Conservation (phyloP, 2,888 invertebrate genomes). For the Philonicus albiceps region DNA sequence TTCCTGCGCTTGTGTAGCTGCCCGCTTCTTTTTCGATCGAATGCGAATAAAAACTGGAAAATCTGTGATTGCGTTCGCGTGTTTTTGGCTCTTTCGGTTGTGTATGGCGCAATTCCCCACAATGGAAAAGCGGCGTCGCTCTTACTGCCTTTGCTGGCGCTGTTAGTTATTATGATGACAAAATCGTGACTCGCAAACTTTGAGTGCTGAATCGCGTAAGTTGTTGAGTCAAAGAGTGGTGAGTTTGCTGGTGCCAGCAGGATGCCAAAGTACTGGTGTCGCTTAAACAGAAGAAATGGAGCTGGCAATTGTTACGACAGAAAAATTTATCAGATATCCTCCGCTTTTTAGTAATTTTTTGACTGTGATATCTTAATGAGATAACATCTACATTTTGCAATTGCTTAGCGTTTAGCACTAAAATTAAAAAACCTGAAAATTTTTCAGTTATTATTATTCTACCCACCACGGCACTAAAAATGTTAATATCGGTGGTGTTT, state of each 20-base stretch:
- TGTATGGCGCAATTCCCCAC: background rate
- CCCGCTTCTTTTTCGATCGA: slow-evolving; percentile 9
- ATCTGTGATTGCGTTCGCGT: slow-evolving; percentile 33
- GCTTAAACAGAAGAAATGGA: background rate
- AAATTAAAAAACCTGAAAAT: background rate
- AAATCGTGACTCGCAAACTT: slow-evolving; percentile 41
- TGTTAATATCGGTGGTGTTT: background rate
- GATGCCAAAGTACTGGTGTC: background rate
- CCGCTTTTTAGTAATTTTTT: background rate
- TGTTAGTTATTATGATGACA: slow-evolving; percentile 34
- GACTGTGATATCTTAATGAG: slow-evolving; percentile 10
- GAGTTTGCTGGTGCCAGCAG: background rate
- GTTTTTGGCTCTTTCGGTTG: slow-evolving; percentile 30
- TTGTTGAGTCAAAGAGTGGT: slow-evolving; percentile 10
- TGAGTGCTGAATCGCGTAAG: slow-evolving; percentile 32
- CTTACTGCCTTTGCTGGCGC: background rate
- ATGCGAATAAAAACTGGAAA: slow-evolving; percentile 45
- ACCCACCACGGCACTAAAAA: background rate
- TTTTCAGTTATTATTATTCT: background rate
- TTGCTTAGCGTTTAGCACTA: background rate
- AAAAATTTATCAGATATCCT: slow-evolving; percentile 14
- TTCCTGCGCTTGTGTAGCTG: background rate
- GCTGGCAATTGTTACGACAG: background rate
- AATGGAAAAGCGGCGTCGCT: background rate
- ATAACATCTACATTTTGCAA: background rate